A percentile compares a stretch with the other conserved stretches of the same genome.
Evolutionary conservation across 2,113 vertebrate species (phyloP).

Genomic region (Abramis brama): DNA sequence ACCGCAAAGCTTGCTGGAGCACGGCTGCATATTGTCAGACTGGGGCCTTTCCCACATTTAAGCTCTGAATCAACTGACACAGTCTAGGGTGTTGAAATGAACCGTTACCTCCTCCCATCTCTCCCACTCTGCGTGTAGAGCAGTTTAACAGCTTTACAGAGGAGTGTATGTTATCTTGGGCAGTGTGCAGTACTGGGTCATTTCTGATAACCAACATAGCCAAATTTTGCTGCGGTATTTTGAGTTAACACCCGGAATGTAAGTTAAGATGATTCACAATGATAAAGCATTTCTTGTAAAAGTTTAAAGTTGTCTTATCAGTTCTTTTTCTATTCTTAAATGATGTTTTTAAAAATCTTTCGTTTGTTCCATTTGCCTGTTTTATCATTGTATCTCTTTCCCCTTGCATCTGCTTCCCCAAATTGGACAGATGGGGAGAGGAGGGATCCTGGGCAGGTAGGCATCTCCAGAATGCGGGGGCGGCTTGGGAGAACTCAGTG

Average conservation of each 20-base stretch:
- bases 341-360: background rate
- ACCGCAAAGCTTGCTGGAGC: constrained; percentile 66
- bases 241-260: constrained; percentile 1
- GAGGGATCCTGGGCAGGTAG: constrained; percentile 78
- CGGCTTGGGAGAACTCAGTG: constrained; percentile 65
- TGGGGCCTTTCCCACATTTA: constrained; percentile 76
- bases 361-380: background rate
- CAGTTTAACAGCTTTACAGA: constrained; percentile 44
- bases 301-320: background rate
- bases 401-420: constrained; percentile 4
- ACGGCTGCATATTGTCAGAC: constrained; percentile 75
- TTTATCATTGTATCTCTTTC: background rate
- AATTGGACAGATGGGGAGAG: constrained; percentile 74
- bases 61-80: constrained; percentile 53
- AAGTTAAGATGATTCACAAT: background rate
- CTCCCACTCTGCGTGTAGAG: constrained; percentile 61
- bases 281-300: constrained; percentile 6
- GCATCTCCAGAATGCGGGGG: constrained; percentile 77
- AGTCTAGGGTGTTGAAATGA: constrained; percentile 55
- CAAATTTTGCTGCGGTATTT: constrained; percentile 5
- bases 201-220: background rate
- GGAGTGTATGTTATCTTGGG: constrained; percentile 25
- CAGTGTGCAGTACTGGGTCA: constrained; percentile 10
- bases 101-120: constrained; percentile 45
- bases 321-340: background rate